These are phyloP conservation scores for Telmatherina bonti DNA, from an alignment of 2,797 vertebrate genomes.

Conservation along the genomic window DNA sequence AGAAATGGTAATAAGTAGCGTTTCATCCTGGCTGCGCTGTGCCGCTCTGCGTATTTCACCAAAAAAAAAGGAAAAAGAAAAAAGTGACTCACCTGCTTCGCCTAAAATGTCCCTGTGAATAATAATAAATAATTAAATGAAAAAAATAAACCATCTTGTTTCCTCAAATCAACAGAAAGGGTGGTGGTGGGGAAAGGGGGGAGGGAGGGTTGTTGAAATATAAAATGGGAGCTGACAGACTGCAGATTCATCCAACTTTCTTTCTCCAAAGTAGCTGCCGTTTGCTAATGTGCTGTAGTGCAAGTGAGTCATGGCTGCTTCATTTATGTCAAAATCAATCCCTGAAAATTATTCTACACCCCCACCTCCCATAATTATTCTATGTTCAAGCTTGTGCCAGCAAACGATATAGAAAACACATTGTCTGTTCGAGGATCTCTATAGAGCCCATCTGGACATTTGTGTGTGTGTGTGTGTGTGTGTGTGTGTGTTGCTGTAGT, in stretches of 20 bases:
- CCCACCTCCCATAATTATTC: constrained; percentile 41
- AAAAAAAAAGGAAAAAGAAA: neutral
- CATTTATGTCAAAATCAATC: constrained; percentile 36
- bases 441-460: constrained; percentile 12
- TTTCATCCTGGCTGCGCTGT: constrained; percentile 64
- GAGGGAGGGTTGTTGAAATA: neutral
- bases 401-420: constrained; percentile 50
- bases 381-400: constrained; percentile 28
- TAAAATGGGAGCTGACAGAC: constrained; percentile 12
- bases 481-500: constrained; percentile 9
- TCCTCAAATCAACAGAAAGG: constrained; percentile 33
- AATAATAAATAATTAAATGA: constrained; percentile 18
- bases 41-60: constrained; percentile 38
- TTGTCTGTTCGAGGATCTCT: constrained; percentile 31
- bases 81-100: constrained; percentile 59
- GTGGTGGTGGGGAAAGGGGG: neutral
- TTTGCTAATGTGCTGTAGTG: constrained; percentile 16
- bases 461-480: constrained; percentile 16
- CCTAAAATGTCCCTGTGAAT: constrained; percentile 48
- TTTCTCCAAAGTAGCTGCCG: neutral
- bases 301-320: constrained; percentile 56
- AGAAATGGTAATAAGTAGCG: constrained; percentile 77
- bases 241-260: constrained; percentile 26
- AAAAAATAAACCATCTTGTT: constrained; percentile 21
- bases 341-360: constrained; percentile 30